Percentiles rank a stretch among this genome's conserved stretches.
Conservation (phyloP, 2,888 invertebrate species). For the Aromia moschata region DNA sequence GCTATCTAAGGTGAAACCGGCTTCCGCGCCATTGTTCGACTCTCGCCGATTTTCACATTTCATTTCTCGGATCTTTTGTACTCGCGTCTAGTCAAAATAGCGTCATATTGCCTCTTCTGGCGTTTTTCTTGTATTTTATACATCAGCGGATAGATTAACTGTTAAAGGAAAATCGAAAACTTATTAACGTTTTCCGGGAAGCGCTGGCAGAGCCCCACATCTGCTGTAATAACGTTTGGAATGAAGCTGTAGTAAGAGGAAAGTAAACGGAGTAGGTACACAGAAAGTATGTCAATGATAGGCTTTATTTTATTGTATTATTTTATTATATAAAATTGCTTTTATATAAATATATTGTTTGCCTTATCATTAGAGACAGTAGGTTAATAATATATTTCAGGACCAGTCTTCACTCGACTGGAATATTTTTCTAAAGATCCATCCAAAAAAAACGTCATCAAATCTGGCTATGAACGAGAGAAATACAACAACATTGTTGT, state of each 20-base stretch:
- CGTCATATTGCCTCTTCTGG: constrained; percentile 50
- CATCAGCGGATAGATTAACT: constrained; percentile 41
- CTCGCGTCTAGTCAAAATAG: constrained; percentile 49
- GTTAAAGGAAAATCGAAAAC: constrained; percentile 39
- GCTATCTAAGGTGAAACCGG: constrained; percentile 53
- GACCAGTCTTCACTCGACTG: too few species aligned
- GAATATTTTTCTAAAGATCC: too few species aligned
- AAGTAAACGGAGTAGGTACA: too few species aligned
- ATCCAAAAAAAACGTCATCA: too few species aligned
- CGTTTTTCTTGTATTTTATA: constrained; percentile 43
- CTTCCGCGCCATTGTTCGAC: constrained; percentile 50
- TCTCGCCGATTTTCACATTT: constrained; percentile 51
- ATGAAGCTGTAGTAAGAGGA: neutral
- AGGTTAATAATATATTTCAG: too few species aligned
- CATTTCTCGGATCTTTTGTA: constrained; percentile 52
- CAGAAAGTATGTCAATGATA: too few species aligned
- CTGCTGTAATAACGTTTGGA: constrained; percentile 30
- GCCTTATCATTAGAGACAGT: too few species aligned
- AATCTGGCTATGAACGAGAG: too few species aligned
- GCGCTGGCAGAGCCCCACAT: constrained; percentile 30
- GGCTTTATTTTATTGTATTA: too few species aligned
- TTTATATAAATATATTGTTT: too few species aligned
- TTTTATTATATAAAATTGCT: too few species aligned
- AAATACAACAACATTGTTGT: too few species aligned
- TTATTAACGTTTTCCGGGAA: constrained; percentile 22